Evolutionary conservation across 2,888 invertebrate species (phyloP).

Genomic region (Icerya purchasi): DNA sequence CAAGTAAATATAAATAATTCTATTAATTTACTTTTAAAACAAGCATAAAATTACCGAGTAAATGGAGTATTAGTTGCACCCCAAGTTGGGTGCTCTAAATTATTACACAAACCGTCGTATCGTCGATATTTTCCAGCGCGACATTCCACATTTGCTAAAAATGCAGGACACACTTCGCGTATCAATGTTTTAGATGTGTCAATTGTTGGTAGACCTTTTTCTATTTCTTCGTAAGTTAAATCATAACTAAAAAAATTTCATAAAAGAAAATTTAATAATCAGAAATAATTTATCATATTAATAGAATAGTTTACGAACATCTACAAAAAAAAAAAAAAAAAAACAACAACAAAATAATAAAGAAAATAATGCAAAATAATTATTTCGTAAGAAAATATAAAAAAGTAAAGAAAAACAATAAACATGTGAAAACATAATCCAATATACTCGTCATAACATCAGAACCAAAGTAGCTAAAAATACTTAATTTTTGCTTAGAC

Average conservation of each 20-base stretch:
- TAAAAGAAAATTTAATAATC: neutral
- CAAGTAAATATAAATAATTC: too few relatives aligned
- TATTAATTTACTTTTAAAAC: neutral
- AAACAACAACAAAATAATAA: too few relatives aligned
- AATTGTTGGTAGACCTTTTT: slow-evolving; percentile 64
- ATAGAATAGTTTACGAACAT: neutral
- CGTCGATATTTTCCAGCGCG: slow-evolving; percentile 70
- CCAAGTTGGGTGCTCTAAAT: slow-evolving; percentile 73
- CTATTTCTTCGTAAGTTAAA: slow-evolving; percentile 63
- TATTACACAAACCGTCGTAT: slow-evolving; percentile 73
- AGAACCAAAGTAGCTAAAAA: too few relatives aligned
- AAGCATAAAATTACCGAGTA: slow-evolving; percentile 36
- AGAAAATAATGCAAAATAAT: neutral
- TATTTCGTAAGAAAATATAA: neutral
- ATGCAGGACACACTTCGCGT: slow-evolving; percentile 68
- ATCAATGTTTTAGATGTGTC: slow-evolving; percentile 74
- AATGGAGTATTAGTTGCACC: slow-evolving; percentile 72
- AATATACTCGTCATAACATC: too few relatives aligned
- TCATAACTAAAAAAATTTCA: slow-evolving; percentile 41
- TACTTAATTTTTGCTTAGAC: too few relatives aligned
- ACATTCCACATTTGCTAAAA: slow-evolving; percentile 69
- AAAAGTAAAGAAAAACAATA: too few relatives aligned
- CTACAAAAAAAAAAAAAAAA: too few relatives aligned
- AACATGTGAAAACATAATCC: too few relatives aligned
- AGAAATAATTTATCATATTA: neutral